Evolutionary conservation across 2,888 invertebrate species (phyloP).

Genomic region (Archaeoteleia sp.): DNA sequence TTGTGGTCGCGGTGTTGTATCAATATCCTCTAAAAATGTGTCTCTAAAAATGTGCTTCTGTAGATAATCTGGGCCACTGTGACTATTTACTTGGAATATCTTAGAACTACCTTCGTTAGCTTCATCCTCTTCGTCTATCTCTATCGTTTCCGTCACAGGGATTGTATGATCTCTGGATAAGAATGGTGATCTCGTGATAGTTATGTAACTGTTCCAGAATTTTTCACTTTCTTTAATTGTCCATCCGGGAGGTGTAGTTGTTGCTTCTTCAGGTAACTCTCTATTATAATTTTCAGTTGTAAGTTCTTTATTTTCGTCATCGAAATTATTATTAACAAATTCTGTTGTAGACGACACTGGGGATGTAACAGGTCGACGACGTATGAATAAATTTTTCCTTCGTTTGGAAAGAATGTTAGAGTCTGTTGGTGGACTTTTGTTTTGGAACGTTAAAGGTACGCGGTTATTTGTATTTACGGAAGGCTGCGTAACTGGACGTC

Average conservation of each 20-base stretch:
- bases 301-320: slow-evolving; percentile 3
- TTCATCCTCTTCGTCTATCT: slow-evolving; percentile 6
- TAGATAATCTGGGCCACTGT: too few relatives aligned
- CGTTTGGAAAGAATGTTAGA: slow-evolving; percentile 55
- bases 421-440: slow-evolving; percentile 21
- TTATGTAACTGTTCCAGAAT: slow-evolving; percentile 61
- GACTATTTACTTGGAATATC: too few relatives aligned
- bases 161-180: not conserved
- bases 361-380: slow-evolving; percentile 60
- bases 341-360: slow-evolving; percentile 36
- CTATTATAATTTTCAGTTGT: too few relatives aligned
- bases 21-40: not conserved
- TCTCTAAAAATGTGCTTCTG: not conserved
- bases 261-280: slow-evolving; percentile 20
- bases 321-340: slow-evolving; percentile 10
- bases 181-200: slow-evolving; percentile 11
- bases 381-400: slow-evolving; percentile 61
- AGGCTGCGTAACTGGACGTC: slow-evolving; percentile 53
- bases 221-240: too few relatives aligned
- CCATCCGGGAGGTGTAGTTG: not conserved
- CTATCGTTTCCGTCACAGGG: not conserved
- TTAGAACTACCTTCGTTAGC: not conserved
- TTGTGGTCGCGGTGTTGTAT: too few relatives aligned
- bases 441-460: not conserved
- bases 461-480: slow-evolving; percentile 6